Conservation (phyloP, 2,113 vertebrate species). For the Vombatus ursinus region DNA sequence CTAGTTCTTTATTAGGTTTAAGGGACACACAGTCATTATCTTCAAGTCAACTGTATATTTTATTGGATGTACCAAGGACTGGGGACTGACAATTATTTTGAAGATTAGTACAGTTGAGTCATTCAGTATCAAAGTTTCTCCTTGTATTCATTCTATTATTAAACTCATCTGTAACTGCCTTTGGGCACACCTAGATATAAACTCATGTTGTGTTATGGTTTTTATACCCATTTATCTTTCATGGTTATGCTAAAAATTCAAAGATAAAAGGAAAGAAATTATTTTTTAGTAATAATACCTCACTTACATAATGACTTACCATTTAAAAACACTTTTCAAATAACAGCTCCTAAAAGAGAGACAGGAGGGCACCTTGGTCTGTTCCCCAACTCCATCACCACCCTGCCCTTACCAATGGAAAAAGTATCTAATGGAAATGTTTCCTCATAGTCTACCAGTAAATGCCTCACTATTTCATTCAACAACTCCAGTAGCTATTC, state of each 20-base stretch:
- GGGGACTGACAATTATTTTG: not conserved
- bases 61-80: not conserved
- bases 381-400: not conserved
- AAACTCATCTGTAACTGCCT: not conserved
- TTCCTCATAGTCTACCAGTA: not conserved
- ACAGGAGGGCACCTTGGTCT: not conserved
- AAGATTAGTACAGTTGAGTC: not conserved
- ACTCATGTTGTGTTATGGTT: accelerated
- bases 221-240: not conserved
- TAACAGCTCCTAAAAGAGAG: not conserved
- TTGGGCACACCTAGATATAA: not conserved
- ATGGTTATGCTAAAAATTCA: not conserved
- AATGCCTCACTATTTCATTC: not conserved
- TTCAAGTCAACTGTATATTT: not conserved
- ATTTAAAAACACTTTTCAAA: not conserved
- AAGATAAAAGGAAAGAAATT: not conserved
- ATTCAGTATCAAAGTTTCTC: not conserved
- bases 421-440: not conserved
- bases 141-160: not conserved
- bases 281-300: not conserved
- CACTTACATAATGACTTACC: not conserved
- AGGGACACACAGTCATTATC: not conserved
- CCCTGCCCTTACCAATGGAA: no score
- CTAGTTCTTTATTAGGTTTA: not conserved
- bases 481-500: not conserved